Evolutionary conservation across 2,797 vertebrate genomes (phyloP).

Genomic region (Triplophysa bombifrons): DNA sequence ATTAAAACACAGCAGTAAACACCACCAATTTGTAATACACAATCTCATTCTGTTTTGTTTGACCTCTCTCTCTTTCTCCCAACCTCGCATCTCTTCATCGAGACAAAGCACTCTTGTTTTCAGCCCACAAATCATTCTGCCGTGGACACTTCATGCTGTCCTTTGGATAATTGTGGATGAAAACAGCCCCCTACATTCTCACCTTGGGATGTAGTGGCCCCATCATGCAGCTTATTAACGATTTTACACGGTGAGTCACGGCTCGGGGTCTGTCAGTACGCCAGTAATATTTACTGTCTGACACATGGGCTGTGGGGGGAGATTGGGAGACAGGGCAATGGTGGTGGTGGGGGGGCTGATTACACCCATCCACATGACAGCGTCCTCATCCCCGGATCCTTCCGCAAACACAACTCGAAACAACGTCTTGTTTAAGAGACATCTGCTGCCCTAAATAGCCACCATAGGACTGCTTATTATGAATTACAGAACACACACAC

Average conservation of each 20-base stretch:
- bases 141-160: conserved; percentile 71
- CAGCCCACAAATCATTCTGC: conserved; percentile 70
- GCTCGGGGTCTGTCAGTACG: conserved; percentile 76
- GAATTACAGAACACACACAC: conserved; percentile 54
- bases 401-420: conserved; percentile 67
- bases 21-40: conserved; percentile 29
- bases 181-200: conserved; percentile 73
- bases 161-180: conserved; percentile 78
- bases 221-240: conserved; percentile 81
- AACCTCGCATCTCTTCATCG: conserved; percentile 22
- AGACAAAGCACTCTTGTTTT: conserved; percentile 53
- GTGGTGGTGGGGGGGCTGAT: conserved; percentile 63
- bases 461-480: conserved; percentile 38
- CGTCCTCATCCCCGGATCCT: conserved; percentile 67
- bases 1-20: not conserved
- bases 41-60: conserved; percentile 5
- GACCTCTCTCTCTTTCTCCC: conserved; percentile 43
- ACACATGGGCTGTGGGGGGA: conserved; percentile 62
- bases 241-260: conserved; percentile 77
- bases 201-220: conserved; percentile 68
- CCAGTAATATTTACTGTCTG: conserved; percentile 82
- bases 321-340: conserved; percentile 58
- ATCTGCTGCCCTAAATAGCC: conserved; percentile 53
- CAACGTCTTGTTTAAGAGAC: conserved; percentile 57
- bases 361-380: conserved; percentile 67